Evolutionary conservation across 2,797 vertebrate genomes (phyloP).

Genomic region (Coracias cyanogaster): DNA sequence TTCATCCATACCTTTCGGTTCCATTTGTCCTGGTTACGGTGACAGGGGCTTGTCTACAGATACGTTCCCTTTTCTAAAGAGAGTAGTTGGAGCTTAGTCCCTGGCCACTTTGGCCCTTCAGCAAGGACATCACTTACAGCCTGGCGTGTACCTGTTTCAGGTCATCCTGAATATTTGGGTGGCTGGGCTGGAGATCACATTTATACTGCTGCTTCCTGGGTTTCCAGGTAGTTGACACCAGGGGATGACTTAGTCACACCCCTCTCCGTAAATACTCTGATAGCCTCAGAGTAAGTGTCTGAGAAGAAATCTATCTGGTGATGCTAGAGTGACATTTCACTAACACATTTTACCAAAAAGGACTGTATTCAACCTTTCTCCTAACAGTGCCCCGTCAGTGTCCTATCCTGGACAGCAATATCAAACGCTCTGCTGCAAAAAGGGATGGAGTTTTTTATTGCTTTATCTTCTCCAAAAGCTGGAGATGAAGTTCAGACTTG

Average conservation of each 20-base stretch:
- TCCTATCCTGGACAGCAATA: background rate
- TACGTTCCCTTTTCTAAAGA: too few relatives aligned
- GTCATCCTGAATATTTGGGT: too few relatives aligned
- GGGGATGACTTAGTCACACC: background rate
- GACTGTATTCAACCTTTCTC: background rate
- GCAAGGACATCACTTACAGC: too few relatives aligned
- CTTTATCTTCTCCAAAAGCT: background rate
- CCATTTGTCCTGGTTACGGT: too few relatives aligned
- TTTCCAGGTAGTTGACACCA: too few relatives aligned
- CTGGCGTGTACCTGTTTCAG: too few relatives aligned
- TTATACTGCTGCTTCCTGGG: too few relatives aligned
- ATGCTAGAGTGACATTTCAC: background rate
- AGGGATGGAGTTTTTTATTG: background rate
- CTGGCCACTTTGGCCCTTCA: too few relatives aligned
- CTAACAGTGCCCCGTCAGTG: background rate
- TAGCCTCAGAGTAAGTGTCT: background rate
- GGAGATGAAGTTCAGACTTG: background rate
- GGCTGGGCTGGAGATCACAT: too few relatives aligned
- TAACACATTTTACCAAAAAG: background rate
- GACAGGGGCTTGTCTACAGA: too few relatives aligned
- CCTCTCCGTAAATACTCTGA: background rate
- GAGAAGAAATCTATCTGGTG: background rate
- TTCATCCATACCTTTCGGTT: too few relatives aligned
- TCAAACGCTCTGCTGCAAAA: background rate
- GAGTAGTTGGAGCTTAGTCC: too few relatives aligned